Evolutionary conservation across 2,797 vertebrate species (phyloP).

Genomic region (Leucoraja ocellata): DNA sequence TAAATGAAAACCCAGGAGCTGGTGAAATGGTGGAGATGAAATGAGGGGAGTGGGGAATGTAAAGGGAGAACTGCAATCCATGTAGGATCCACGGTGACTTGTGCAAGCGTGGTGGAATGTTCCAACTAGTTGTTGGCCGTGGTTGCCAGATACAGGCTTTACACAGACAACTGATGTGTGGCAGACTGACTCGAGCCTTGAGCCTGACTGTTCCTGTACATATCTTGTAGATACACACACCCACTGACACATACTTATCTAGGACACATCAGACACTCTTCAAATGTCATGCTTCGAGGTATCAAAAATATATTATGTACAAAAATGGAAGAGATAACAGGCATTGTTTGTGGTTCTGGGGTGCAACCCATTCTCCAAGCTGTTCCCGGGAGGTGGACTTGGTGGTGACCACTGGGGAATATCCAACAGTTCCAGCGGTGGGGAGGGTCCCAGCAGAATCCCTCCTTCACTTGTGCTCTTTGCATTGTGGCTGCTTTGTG

Average conservation of each 20-base stretch:
- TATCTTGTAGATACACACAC: neutral
- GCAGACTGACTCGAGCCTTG: no score
- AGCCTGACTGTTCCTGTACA: neutral
- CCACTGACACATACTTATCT: no score
- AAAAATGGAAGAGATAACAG: neutral
- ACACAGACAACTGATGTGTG: neutral
- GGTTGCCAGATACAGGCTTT: neutral
- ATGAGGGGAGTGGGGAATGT: neutral
- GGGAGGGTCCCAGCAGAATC: no score
- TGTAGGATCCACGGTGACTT: neutral
- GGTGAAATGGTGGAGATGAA: neutral
- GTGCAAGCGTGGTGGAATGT: neutral
- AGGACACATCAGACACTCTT: neutral
- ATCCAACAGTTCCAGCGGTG: neutral
- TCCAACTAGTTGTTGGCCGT: neutral
- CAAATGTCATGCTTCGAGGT: neutral
- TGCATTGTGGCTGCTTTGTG: neutral
- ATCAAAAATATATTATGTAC: constrained; percentile 18
- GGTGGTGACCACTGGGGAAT: neutral
- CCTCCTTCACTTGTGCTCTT: neutral
- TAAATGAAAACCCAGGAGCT: neutral
- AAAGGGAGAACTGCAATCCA: neutral
- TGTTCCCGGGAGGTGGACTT: neutral
- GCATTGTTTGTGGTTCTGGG: neutral
- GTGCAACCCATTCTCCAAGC: neutral